A percentile compares a stretch with the other conserved stretches of the same genome.
phyloP scores from a whole-genome alignment of 2,888 invertebrate species.

The Caenorhabditis sulstoni region DNA sequence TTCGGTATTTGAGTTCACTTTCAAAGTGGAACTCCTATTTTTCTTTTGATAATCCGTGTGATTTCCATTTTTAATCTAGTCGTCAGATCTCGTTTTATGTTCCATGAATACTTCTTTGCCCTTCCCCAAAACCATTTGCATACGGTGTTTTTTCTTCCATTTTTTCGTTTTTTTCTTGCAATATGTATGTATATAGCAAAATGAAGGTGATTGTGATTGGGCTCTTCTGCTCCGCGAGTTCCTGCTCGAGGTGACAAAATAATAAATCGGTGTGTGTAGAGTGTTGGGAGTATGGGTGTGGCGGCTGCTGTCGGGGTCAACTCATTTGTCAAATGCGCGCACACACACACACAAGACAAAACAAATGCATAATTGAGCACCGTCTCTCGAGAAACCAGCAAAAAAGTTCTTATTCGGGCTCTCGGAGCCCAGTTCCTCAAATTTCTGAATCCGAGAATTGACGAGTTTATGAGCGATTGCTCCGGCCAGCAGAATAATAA shows the following conservation, averaged over 20 bases:
- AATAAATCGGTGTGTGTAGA: conserved; percentile 44
- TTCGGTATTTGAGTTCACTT: conserved; percentile 63
- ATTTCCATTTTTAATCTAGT: conserved; percentile 24
- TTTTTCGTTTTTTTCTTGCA: conserved; percentile 4
- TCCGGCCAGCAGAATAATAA: conserved; percentile 39
- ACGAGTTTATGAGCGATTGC: conserved; percentile 29
- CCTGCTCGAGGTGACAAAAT: conserved; percentile 16
- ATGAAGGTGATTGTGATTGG: conserved; percentile 13
- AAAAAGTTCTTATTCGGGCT: neutral
- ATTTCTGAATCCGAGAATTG: conserved; percentile 10
- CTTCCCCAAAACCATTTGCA: conserved; percentile 3
- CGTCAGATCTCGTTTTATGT: conserved; percentile 39
- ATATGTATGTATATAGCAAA: neutral
- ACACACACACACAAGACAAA: conserved; percentile 14
- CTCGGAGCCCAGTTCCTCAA: neutral
- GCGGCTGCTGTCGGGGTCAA: conserved; percentile 22
- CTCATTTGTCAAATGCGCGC: conserved; percentile 53
- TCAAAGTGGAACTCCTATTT: neutral
- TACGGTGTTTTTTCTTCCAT: conserved; percentile 30
- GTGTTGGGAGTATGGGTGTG: conserved; percentile 8
- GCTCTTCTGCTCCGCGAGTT: neutral
- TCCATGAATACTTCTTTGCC: neutral
- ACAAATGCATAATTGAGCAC: conserved; percentile 56
- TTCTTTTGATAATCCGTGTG: conserved; percentile 21
- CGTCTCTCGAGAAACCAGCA: neutral